Conservation (phyloP, 1,140 invertebrate genomes). For the Drosophila pallidifrons region DNA sequence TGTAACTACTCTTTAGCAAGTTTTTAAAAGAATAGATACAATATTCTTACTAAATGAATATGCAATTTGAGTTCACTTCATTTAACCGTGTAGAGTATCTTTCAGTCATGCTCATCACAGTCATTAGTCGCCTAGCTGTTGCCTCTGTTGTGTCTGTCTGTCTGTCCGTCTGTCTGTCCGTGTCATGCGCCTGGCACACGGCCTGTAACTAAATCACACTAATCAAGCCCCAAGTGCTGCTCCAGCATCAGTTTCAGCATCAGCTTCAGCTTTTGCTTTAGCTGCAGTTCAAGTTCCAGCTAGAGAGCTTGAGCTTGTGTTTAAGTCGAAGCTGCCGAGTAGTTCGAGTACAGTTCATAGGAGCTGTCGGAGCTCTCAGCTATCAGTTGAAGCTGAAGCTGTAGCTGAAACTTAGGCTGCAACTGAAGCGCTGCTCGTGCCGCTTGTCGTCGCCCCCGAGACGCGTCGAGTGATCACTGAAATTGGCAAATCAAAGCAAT, state of each 20-base stretch:
- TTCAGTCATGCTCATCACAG: too few species aligned
- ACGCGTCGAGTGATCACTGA: constrained; percentile 67
- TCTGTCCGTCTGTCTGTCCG: constrained; percentile 33
- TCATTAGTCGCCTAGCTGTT: background rate
- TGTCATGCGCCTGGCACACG: constrained; percentile 82
- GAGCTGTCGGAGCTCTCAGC: constrained; percentile 14
- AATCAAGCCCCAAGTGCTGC: constrained; percentile 80
- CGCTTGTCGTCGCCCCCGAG: constrained; percentile 71
- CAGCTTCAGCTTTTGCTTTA: constrained; percentile 13
- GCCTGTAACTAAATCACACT: constrained; percentile 84
- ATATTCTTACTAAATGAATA: background rate
- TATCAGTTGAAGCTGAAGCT: background rate
- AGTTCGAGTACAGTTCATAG: background rate
- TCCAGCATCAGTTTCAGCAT: constrained; percentile 34
- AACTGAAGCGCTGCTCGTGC: constrained; percentile 68
- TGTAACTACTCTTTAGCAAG: too few species aligned
- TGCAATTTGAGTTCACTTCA: background rate
- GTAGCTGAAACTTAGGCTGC: background rate
- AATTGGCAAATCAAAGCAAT: constrained; percentile 84
- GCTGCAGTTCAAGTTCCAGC: constrained; percentile 10
- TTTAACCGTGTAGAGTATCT: background rate
- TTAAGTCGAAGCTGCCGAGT: background rate
- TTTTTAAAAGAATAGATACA: too few species aligned
- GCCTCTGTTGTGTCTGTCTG: constrained; percentile 2
- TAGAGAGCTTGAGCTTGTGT: constrained; percentile 9